Percentiles rank a stretch among this genome's conserved stretches.
Conservation (phyloP, 2,797 vertebrate species). For the Otolemur crassicaudatus region DNA sequence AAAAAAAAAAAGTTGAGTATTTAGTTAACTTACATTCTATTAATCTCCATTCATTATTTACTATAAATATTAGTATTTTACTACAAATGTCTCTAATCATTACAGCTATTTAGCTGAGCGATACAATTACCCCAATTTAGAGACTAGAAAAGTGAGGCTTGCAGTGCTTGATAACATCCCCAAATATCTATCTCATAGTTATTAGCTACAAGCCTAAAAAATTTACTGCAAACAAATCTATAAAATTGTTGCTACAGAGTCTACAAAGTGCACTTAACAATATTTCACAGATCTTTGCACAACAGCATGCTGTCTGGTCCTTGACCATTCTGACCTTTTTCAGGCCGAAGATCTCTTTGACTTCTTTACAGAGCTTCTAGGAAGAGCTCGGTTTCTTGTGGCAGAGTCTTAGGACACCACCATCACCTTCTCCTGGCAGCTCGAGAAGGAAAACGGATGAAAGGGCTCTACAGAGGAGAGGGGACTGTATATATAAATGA, state of each 20-base stretch:
- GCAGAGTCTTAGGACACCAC: background rate
- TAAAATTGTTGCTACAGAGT: background rate
- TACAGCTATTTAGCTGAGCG: too few species aligned
- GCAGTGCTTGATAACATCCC: too few species aligned
- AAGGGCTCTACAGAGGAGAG: background rate
- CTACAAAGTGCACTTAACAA: background rate
- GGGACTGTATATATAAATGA: conserved; percentile 59
- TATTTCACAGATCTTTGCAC: background rate
- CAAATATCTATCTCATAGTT: background rate
- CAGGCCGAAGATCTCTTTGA: background rate
- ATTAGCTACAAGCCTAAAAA: background rate
- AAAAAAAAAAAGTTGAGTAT: too few species aligned
- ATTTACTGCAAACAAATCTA: background rate
- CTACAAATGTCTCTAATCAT: background rate
- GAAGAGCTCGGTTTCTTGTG: background rate
- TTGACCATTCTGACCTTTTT: too few species aligned
- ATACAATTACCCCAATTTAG: too few species aligned
- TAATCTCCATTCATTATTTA: background rate
- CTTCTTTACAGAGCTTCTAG: background rate
- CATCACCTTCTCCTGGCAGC: background rate
- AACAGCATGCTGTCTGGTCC: too few species aligned
- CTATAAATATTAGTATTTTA: background rate
- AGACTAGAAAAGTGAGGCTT: too few species aligned
- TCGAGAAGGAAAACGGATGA: background rate
- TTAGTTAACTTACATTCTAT: background rate